Evolutionary conservation across 2,797 vertebrate species (phyloP).

Genomic region (Molossus molossus): DNA sequence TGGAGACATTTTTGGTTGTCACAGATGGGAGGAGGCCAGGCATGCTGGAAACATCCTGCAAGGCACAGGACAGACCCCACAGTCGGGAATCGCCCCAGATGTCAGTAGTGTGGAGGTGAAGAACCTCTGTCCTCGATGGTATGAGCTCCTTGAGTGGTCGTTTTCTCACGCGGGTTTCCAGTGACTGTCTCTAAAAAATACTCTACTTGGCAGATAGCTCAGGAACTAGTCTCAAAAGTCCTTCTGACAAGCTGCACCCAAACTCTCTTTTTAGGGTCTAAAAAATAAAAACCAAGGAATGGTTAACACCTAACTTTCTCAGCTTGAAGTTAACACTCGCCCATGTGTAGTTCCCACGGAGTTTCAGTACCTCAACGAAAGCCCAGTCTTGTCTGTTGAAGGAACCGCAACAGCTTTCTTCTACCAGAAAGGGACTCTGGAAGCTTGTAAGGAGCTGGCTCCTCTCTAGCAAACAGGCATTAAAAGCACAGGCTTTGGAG

Average conservation of each 20-base stretch:
- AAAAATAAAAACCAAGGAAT: constrained; percentile 29
- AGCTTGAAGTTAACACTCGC: background rate
- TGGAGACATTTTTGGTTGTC: background rate
- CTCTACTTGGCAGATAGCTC: background rate
- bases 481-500: background rate
- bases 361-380: background rate
- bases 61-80: background rate
- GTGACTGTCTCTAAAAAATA: background rate
- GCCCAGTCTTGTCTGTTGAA: background rate
- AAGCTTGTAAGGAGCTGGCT: background rate
- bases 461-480: background rate
- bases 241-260: constrained; percentile 45
- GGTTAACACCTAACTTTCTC: background rate
- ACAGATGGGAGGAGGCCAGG: background rate
- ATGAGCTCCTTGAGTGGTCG: background rate
- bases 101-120: background rate
- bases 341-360: background rate
- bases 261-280: constrained; percentile 35
- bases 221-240: background rate
- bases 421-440: background rate
- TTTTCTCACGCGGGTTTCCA: background rate
- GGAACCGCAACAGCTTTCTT: background rate
- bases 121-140: background rate
- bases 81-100: background rate
- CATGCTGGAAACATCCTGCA: background rate